Evolutionary conservation across 2,113 vertebrate genomes (phyloP).

Genomic region (Andinoacara biseriatus): DNA sequence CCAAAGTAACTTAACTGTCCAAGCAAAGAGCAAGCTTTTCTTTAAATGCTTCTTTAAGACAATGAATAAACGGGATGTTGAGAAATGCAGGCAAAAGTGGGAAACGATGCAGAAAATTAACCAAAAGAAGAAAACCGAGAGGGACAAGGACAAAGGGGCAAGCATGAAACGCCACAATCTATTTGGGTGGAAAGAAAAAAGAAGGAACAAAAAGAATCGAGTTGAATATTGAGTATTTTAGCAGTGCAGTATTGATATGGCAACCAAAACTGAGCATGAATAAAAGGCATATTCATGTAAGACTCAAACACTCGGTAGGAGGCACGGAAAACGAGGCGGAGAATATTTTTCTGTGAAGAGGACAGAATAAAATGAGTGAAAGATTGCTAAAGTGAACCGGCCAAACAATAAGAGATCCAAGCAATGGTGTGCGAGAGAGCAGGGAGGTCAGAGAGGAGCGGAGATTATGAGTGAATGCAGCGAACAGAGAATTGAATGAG

Average conservation of each 20-base stretch:
- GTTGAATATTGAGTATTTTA: neutral
- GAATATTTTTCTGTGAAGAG: neutral
- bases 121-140: neutral
- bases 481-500: slow-evolving; percentile 41
- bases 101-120: neutral
- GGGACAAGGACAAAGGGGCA: slow-evolving; percentile 3
- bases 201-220: neutral
- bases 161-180: slow-evolving; percentile 4
- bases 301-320: neutral
- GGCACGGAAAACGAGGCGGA: neutral
- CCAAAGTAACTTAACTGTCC: rapidly evolving
- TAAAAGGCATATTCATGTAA: slow-evolving; percentile 18
- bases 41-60: neutral
- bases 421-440: neutral
- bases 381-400: neutral
- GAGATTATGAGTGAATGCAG: slow-evolving; percentile 24
- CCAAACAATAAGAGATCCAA: neutral
- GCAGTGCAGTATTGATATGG: neutral
- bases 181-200: slow-evolving; percentile 14
- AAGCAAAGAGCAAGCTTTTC: neutral
- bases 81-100: slow-evolving; percentile 2
- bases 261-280: neutral
- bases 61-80: neutral
- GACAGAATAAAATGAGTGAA: slow-evolving; percentile 5
- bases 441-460: slow-evolving; percentile 24